phyloP scores from a whole-genome alignment of 23 tunicate genomes.

The Clavelina lepadiformis region DNA sequence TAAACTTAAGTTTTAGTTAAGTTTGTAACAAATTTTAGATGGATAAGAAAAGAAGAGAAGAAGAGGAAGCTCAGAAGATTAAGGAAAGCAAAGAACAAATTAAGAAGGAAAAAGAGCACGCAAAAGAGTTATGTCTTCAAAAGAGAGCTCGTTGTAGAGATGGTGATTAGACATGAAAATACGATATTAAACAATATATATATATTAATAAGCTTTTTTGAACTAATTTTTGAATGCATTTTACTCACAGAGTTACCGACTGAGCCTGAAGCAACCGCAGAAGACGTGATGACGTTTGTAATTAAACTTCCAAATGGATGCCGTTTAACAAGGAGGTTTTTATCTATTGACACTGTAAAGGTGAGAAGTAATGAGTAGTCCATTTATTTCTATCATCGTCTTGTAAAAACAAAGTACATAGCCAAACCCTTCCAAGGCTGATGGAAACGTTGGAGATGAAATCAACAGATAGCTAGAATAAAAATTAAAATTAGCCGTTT shows the following conservation, averaged over 20 bases:
- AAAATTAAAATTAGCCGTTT: no score
- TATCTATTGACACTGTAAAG: conserved; percentile 46
- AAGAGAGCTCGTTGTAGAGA: conserved; percentile 52
- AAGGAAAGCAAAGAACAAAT: conserved; percentile 33
- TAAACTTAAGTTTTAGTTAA: neutral
- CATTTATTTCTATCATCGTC: no score
- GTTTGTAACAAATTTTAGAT: conserved; percentile 16
- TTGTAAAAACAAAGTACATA: no score
- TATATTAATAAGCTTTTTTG: no score
- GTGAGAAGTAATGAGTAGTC: conserved; percentile 15
- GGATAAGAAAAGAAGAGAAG: conserved; percentile 48
- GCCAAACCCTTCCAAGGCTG: no score
- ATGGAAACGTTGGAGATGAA: no score
- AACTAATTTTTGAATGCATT: no score
- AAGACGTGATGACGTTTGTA: conserved; percentile 22
- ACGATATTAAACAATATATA: no score
- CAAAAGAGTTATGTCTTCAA: conserved; percentile 21
- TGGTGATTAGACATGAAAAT: no score
- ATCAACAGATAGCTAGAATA: no score
- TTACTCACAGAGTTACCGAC: conserved; percentile 30
- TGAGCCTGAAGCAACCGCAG: conserved; percentile 28
- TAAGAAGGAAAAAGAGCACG: conserved; percentile 34
- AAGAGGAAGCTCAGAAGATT: conserved; percentile 31
- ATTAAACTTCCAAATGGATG: conserved; percentile 79
- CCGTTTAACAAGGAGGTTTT: conserved; percentile 49